These are phyloP conservation scores for Automeris io DNA, from an alignment of 2,888 invertebrate species.

Conservation along the genomic window DNA sequence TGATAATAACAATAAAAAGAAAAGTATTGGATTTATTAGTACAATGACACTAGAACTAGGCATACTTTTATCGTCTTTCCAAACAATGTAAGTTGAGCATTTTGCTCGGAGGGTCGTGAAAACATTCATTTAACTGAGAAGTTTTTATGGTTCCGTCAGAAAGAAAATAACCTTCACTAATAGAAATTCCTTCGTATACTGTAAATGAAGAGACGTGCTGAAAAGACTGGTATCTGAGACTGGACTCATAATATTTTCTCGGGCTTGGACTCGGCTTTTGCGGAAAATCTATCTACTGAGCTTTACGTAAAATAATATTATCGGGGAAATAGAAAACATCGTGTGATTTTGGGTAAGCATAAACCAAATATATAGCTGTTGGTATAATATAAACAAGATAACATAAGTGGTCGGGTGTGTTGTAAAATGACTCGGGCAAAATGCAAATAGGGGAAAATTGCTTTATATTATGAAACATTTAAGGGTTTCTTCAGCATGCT, in stretches of 20 bases:
- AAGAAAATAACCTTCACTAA: constrained; percentile 63
- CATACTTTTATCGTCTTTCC: constrained; percentile 51
- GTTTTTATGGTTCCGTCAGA: constrained; percentile 64
- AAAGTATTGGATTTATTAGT: constrained; percentile 24
- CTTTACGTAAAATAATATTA: constrained; percentile 39
- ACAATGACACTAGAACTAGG: constrained; percentile 46
- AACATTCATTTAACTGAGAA: constrained; percentile 60
- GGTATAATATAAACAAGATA: constrained; percentile 3
- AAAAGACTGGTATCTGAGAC: constrained; percentile 44
- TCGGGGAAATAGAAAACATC: constrained; percentile 16
- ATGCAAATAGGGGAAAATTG: constrained; percentile 4
- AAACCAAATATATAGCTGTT: no score
- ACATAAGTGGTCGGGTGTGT: neutral
- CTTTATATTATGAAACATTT: constrained; percentile 4
- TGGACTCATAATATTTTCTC: constrained; percentile 59
- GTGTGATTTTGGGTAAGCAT: constrained; percentile 21
- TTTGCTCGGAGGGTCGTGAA: constrained; percentile 48
- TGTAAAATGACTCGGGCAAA: constrained; percentile 1
- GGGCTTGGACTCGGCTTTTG: constrained; percentile 51
- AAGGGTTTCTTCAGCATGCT: neutral
- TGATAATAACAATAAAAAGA: no score
- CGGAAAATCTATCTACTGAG: constrained; percentile 32
- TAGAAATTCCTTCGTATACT: constrained; percentile 67
- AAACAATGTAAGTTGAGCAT: constrained; percentile 52
- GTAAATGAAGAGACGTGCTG: constrained; percentile 71